Evolutionary conservation across 1,140 invertebrate species (phyloP).

Genomic region (Pseudomyrmex cubaensis): DNA sequence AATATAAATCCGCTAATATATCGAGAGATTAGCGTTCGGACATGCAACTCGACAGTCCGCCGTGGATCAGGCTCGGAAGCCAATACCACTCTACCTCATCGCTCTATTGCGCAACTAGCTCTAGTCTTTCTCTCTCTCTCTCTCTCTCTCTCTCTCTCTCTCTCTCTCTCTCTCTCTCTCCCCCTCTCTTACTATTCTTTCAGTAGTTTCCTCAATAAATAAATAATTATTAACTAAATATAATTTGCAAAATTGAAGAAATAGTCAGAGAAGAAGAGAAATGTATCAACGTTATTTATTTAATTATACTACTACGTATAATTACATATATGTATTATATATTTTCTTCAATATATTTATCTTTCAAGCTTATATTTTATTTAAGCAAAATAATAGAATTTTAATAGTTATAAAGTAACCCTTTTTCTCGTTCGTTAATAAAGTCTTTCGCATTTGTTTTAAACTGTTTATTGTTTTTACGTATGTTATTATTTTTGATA

Average conservation of each 20-base stretch:
- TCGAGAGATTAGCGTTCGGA: constrained; percentile 83
- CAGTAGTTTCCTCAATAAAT: not conserved
- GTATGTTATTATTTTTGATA: constrained; percentile 23
- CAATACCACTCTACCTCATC: not conserved
- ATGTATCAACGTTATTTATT: too few species aligned
- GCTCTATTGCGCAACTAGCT: not conserved
- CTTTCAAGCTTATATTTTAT: not conserved
- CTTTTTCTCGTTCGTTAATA: not conserved
- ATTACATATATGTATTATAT: not conserved
- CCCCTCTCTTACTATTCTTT: not conserved
- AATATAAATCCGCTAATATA: constrained; percentile 85
- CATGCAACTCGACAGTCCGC: constrained; percentile 76
- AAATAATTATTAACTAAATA: not conserved
- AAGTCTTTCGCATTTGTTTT: not conserved
- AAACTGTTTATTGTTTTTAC: constrained; percentile 43
- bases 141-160: not conserved
- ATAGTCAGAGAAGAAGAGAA: too few species aligned
- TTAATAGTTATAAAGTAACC: not conserved
- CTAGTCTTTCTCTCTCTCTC: not conserved
- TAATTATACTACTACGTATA: not conserved
- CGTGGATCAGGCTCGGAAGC: constrained; percentile 67
- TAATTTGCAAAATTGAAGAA: not conserved
- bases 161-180: not conserved
- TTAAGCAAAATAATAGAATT: not conserved
- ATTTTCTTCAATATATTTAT: not conserved